Evolutionary conservation across 2,113 vertebrate genomes (phyloP).

Genomic region (Cichladusa arquata): DNA sequence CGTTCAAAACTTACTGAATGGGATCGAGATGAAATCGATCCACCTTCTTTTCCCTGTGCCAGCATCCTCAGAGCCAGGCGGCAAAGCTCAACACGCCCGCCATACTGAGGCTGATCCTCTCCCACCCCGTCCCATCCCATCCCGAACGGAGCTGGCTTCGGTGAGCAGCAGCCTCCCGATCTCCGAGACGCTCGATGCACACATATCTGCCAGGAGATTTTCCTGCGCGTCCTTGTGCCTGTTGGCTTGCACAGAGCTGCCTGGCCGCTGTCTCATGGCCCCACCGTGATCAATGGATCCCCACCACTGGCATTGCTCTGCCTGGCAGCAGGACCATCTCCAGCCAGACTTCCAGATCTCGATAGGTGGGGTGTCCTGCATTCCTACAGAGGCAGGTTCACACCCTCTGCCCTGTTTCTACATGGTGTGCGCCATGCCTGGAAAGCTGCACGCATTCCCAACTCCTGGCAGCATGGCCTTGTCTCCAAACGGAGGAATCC

Average conservation of each 20-base stretch:
- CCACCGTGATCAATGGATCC: not conserved
- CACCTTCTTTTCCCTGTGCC: rapidly evolving
- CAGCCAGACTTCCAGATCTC: rapidly evolving
- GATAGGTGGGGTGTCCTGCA: rapidly evolving
- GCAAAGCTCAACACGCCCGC: rapidly evolving
- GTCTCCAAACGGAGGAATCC: not conserved
- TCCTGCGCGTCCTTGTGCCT: rapidly evolving
- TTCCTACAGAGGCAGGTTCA: rapidly evolving
- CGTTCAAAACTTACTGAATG: rapidly evolving
- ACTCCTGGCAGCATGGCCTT: not conserved
- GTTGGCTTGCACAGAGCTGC: not conserved
- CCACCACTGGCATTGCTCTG: rapidly evolving
- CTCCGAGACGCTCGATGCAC: rapidly evolving
- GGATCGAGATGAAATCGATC: not conserved
- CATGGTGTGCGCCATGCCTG: not conserved
- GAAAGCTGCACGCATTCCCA: not conserved
- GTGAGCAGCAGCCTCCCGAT: rapidly evolving
- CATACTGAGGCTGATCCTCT: rapidly evolving
- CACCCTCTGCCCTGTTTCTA: not conserved
- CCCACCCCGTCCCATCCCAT: not conserved
- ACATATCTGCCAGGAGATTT: rapidly evolving
- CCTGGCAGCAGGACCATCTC: no score
- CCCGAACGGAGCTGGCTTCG: not conserved
- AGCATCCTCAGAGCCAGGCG: rapidly evolving
- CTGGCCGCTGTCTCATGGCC: not conserved